Evolutionary conservation across 2,888 invertebrate genomes (phyloP).

Genomic region (Lapara coniferarum): DNA sequence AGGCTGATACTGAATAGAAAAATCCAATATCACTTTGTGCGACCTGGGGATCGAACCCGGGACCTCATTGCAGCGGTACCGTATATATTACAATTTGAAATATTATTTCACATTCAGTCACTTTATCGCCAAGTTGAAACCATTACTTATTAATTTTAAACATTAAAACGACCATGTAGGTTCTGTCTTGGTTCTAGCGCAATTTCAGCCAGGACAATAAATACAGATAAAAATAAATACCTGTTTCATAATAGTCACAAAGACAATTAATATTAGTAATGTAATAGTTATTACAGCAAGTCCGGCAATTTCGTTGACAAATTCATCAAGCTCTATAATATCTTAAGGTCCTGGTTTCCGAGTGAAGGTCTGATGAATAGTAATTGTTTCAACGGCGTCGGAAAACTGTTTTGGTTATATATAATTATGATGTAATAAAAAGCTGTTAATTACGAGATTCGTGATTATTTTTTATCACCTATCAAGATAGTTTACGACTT

Average conservation of each 20-base stretch:
- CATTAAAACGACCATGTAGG: too few relatives aligned
- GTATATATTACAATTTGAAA: too few relatives aligned
- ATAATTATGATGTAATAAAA: constrained; percentile 9
- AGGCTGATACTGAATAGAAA: too few relatives aligned
- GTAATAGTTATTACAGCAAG: background rate
- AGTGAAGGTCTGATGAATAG: constrained; percentile 1
- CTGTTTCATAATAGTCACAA: background rate
- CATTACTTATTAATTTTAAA: too few relatives aligned
- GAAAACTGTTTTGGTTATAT: background rate
- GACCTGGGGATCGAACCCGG: too few relatives aligned
- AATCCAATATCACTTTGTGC: too few relatives aligned
- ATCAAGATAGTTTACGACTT: constrained; percentile 1
- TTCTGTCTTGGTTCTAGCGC: too few relatives aligned
- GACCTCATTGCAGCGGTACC: too few relatives aligned
- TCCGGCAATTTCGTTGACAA: constrained; percentile 14
- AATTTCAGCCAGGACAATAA: background rate
- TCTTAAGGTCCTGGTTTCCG: background rate
- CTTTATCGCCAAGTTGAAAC: too few relatives aligned
- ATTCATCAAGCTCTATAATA: constrained; percentile 17
- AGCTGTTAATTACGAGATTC: constrained; percentile 15
- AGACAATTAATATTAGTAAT: background rate
- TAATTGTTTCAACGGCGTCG: constrained; percentile 8
- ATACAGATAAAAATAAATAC: background rate
- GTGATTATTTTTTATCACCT: constrained; percentile 2
- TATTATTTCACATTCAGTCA: too few relatives aligned